Evolutionary conservation across 1,140 invertebrate genomes (phyloP), one percentile per base, ranked within the genome.

Genomic region (Scaptomyza montana): DNA sequence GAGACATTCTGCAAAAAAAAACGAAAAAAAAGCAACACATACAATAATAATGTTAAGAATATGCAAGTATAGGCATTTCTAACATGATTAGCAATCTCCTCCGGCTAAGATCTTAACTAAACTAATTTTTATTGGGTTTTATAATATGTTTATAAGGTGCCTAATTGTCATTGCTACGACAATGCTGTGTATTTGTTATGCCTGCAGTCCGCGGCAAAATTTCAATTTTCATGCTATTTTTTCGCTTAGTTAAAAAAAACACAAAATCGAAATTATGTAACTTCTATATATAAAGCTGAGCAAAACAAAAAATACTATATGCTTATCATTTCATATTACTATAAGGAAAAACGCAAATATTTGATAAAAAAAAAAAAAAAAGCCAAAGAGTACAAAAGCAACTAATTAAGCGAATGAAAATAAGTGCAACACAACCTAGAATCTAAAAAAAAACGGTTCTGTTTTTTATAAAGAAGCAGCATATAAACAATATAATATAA

Each of bases 1-100:
- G 77, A 28, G 86, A 89, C 90, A 92, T 92, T 50, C 86, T 91
- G 59, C 50, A 80, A 61, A 28, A 30, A 7, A 50, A 33, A 5
- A 21, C 21, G 3, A 36, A 13, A 5, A 36, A 45, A 9, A 5
- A 7, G 57, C 1, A 3, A 1, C 1, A 21, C 21, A 21, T 5
- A 13, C 28, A 49, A 19, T 8, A 28, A 57, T n/a, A 5, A 36
- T 5, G 13, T 10, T 13, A 41, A 10, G n/a, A 30, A 5, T 5
- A 7, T 21, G 21, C 21, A 1, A 3, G 21, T 21, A 2, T 21
- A 1, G 5, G 36, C 49, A 66, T 19, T 9, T 45, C 36, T 19
- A 41, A n/a, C 10, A 9, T 41, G 0, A 41, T 5, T 1, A 39
- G 13, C 55, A 19, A 45, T 12, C 7, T 1, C 28, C 16, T 25